These are phyloP conservation scores for Heliconius ethilla DNA, from an alignment of 2,888 invertebrate species.

Conservation along the genomic window DNA sequence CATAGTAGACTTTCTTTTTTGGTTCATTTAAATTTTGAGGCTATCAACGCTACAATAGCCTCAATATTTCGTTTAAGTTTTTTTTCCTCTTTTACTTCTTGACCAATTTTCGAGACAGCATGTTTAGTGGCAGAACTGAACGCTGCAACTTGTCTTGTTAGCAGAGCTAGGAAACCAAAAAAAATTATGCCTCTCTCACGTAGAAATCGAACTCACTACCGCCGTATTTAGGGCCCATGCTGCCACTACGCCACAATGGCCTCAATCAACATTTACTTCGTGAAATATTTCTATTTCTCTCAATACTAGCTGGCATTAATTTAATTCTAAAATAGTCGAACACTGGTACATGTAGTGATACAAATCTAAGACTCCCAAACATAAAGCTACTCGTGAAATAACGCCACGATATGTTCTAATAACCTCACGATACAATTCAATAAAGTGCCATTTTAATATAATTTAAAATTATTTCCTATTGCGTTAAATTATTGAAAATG, in stretches of 20 bases:
- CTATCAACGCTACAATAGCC: no score
- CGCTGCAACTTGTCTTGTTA: no score
- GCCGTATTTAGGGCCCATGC: no score
- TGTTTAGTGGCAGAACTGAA: no score
- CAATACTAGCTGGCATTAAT: not conserved
- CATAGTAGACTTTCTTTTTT: no score
- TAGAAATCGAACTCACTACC: no score
- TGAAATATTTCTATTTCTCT: not conserved
- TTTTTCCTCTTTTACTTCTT: no score
- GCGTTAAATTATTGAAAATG: no score
- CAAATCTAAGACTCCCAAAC: conserved; percentile 21
- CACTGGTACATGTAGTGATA: conserved; percentile 14
- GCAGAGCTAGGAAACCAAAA: no score
- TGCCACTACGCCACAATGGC: not conserved
- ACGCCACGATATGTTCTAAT: conserved; percentile 37
- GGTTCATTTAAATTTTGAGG: not conserved
- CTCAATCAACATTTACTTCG: not conserved
- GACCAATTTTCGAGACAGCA: no score
- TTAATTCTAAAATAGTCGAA: not conserved
- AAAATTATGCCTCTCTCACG: no score
- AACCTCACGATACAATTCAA: conserved; percentile 37
- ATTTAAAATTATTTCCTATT: not conserved
- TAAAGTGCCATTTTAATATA: conserved; percentile 21
- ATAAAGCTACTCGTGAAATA: conserved; percentile 36
- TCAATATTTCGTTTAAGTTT: no score